These are phyloP conservation scores for Prochilodus magdalenae DNA, from an alignment of 2,113 vertebrate species.

Conservation along the genomic window DNA sequence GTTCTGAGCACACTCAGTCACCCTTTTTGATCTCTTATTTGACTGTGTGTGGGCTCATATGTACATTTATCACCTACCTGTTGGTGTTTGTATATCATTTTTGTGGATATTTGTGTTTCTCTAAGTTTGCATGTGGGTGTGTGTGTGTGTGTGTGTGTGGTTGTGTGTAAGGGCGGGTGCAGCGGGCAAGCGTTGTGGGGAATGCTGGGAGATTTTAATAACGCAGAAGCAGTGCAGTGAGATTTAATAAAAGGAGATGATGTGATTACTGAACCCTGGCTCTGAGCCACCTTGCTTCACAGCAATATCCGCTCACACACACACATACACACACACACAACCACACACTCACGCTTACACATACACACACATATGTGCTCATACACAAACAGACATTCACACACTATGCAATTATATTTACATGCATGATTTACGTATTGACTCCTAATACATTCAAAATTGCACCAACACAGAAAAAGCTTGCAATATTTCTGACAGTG, in stretches of 20 bases:
- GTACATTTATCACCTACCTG: slow-evolving; percentile 59
- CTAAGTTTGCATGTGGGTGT: slow-evolving; percentile 29
- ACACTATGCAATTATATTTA: slow-evolving; percentile 70
- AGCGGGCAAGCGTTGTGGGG: slow-evolving; percentile 79
- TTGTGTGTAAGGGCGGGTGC: slow-evolving; percentile 66
- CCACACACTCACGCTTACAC: slow-evolving; percentile 43
- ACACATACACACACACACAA: slow-evolving; percentile 59
- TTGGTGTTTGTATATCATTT: slow-evolving; percentile 50
- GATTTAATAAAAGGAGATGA: slow-evolving; percentile 95
- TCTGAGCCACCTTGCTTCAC: slow-evolving; percentile 85
- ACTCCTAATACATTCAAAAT: slow-evolving; percentile 54
- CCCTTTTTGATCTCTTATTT: slow-evolving; percentile 67
- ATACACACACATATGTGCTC: slow-evolving; percentile 46
- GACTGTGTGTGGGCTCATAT: slow-evolving; percentile 55
- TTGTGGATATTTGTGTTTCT: slow-evolving; percentile 53
- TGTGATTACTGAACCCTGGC: slow-evolving; percentile 92
- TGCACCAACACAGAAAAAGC: slow-evolving; percentile 36
- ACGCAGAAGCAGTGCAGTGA: slow-evolving; percentile 90
- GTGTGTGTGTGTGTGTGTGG: slow-evolving; percentile 51
- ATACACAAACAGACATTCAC: slow-evolving; percentile 37
- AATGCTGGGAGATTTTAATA: slow-evolving; percentile 96
- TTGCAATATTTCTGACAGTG: slow-evolving; percentile 30
- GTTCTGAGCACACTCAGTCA: slow-evolving; percentile 49
- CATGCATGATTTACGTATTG: slow-evolving; percentile 66
- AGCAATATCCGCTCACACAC: slow-evolving; percentile 82